Conservation (phyloP, 2,113 vertebrate genomes). For the Pterocles orientalis region DNA sequence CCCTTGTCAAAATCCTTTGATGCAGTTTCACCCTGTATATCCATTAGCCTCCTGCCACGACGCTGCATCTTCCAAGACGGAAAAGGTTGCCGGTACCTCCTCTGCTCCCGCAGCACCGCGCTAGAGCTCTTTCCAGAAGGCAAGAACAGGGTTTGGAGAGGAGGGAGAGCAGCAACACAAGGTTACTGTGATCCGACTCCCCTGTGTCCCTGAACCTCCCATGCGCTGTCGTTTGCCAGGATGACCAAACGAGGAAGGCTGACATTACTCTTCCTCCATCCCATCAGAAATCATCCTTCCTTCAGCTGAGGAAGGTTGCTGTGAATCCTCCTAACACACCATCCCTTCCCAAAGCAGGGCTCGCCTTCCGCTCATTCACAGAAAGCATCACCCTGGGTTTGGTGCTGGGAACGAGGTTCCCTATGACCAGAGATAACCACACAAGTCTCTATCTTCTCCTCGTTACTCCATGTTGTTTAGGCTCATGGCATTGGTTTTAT, state of each 20-base stretch:
- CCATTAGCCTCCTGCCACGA: neutral
- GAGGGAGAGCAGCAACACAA: neutral
- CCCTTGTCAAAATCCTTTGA: neutral
- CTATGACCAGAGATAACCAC: neutral
- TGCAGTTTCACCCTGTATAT: neutral
- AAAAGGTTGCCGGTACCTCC: neutral
- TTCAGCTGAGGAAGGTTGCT: neutral
- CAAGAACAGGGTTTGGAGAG: neutral
- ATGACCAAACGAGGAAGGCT: neutral
- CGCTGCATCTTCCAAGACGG: neutral
- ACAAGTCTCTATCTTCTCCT: neutral
- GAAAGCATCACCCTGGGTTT: neutral
- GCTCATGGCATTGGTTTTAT: neutral
- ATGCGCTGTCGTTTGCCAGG: neutral
- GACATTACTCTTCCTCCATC: neutral
- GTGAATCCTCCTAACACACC: neutral
- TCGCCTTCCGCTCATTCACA: neutral
- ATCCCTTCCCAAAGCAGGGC: neutral
- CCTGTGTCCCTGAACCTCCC: neutral
- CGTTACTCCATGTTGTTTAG: neutral
- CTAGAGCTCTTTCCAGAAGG: neutral
- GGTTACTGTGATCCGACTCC: neutral
- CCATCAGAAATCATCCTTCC: neutral
- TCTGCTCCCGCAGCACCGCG: neutral
- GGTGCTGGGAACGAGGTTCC: neutral